phyloP scores from a whole-genome alignment of 2,888 invertebrate genomes.

The Oligia latruncula region DNA sequence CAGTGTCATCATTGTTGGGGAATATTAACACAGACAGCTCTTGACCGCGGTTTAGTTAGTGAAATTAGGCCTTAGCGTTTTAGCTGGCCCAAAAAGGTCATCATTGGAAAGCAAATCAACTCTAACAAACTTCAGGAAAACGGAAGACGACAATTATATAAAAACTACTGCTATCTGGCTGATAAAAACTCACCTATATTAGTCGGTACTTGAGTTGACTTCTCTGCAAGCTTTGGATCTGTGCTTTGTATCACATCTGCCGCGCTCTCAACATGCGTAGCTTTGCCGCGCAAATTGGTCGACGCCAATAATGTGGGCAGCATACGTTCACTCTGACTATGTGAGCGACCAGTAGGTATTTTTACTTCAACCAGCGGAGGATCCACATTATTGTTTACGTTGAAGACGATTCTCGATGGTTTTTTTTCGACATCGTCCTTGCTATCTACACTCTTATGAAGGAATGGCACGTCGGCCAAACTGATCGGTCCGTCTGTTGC shows the following conservation, averaged over 20 bases:
- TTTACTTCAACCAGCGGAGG: neutral
- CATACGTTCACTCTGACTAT: conserved; percentile 5
- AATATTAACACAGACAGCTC: neutral
- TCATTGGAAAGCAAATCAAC: neutral
- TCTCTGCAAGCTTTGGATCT: conserved; percentile 2
- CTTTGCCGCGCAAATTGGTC: too few species aligned
- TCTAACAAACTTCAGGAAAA: neutral
- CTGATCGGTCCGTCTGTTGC: neutral
- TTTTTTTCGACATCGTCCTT: neutral
- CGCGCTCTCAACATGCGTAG: conserved; percentile 8
- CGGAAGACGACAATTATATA: neutral
- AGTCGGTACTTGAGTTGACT: conserved; percentile 5
- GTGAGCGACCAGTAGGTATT: neutral
- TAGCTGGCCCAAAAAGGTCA: neutral
- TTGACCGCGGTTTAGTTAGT: too few species aligned
- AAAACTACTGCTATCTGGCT: neutral
- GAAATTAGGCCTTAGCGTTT: neutral
- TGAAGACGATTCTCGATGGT: neutral
- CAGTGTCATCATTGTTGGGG: neutral
- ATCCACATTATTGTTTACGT: neutral
- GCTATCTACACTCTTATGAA: neutral
- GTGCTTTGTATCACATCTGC: neutral
- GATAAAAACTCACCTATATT: conserved; percentile 7
- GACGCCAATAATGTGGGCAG: neutral
- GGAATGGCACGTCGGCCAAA: conserved; percentile 4